Evolutionary conservation across 2,113 vertebrate genomes (phyloP).

Genomic region (Siphamia tubifer): DNA sequence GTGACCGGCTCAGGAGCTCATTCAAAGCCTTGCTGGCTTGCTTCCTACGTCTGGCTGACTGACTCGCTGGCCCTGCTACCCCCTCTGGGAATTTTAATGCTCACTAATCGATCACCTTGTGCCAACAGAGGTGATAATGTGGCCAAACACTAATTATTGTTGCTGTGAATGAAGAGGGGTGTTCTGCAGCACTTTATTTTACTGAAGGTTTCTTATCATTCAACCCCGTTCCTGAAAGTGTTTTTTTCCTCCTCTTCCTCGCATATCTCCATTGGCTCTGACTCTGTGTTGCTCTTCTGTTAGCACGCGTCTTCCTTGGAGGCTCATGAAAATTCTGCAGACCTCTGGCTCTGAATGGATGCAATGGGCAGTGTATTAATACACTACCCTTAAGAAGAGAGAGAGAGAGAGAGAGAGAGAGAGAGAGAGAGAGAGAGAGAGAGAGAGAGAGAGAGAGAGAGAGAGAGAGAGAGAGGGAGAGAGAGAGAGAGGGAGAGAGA

Average conservation of each 20-base stretch:
- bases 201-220: constrained; percentile 13
- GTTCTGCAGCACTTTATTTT: constrained; percentile 58
- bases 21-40: constrained; percentile 34
- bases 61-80: constrained; percentile 40
- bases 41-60: constrained; percentile 40
- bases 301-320: constrained; percentile 27
- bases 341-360: constrained; percentile 51
- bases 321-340: constrained; percentile 62
- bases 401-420: constrained; percentile 35
- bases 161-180: constrained; percentile 65
- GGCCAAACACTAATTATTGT: constrained; percentile 66
- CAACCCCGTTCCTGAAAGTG: background rate
- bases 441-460: constrained; percentile 36
- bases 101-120: constrained; percentile 68
- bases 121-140: constrained; percentile 65
- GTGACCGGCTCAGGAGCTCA: background rate
- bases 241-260: background rate
- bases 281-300: constrained; percentile 20
- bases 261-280: background rate
- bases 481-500: constrained; percentile 27
- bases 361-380: constrained; percentile 69
- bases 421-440: constrained; percentile 36
- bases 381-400: constrained; percentile 58
- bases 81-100: constrained; percentile 62
- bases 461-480: constrained; percentile 38